Evolutionary conservation across 2,888 invertebrate genomes (phyloP), one percentile per base, ranked within the genome.

Genomic region (Scrobipalpa atriplicella): DNA sequence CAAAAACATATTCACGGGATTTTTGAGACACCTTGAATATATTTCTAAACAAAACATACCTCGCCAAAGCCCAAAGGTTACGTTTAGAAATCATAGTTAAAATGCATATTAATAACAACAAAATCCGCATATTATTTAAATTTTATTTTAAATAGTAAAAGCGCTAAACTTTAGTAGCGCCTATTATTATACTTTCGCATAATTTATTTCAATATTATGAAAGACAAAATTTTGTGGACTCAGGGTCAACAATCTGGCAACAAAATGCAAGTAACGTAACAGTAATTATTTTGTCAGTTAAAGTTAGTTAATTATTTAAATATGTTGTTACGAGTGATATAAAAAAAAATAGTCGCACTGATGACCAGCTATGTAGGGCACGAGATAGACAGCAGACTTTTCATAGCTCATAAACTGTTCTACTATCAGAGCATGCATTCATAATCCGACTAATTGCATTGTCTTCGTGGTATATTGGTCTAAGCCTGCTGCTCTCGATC

Each of bases 241-340:
- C 16, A 16, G n/a, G 47, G 47, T 47, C 47, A 47, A n/a, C n/a
- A 47, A 47, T n/a, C 47, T 47, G 47, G 47, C 47, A 47, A 47
- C n/a, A 47, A 47, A 29, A 47, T 39, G 6, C 9, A 16, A 43
- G 19, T 9, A 18, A 29, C 11, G 13, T 8, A 29, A 29, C n/a
- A n/a, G n/a, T 56, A 8, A 21, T 56, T 56, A 9, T 19, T 19
- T 19, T 13, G 56, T 29, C 3, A 39, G 11, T 56, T 29, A 29
- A 29, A 29, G 29, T 29, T 3, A 29, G 29, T 2, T 29, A 29
- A 29, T 29, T 29, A 5, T 29, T 29, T 29, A 29, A 29, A 29
- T 29, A 29, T 29, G 29, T 29, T 29, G 29, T 29, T 29, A 29
- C 29, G 29, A 29, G 29, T 29, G 29, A 29, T 29, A 29, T 29